Base-by-base conservation (phyloP, 2,888 invertebrate species). In the Stegana nigrithorax region DNA sequence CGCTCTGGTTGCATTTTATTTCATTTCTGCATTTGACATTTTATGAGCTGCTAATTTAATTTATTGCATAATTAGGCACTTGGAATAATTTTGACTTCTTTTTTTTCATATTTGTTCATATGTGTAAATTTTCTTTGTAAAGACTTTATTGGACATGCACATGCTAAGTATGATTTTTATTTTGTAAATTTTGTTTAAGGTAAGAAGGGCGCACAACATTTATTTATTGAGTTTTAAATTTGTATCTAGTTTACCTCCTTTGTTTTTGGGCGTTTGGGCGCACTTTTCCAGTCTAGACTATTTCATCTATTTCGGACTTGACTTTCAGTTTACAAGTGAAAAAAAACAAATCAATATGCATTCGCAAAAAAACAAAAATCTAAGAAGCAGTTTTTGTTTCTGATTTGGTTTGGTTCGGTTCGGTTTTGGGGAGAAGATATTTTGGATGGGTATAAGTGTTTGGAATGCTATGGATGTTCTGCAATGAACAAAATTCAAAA, bases 31-130 rank as follows among this genome's bases (percentile, higher is more conserved):
- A 67, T 75, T 74, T 78, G 76, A 69, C 71, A 65, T 64, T 79
- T 79, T 75, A 77, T 64, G 79, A 75, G 75, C 76, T 77, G 76
- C 75, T 77, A 77, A 77, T 78, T 78, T 70, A 69, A 76, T 65
- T 68, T 63, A 64, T 64, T 65, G 69, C 69, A 73, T 68, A 67
- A 64, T 66, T 67, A 60, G 74, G 67, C 62, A 66, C 62, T 50
- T 25, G 59, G 64, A 62, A 39, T 62, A 65, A 66, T 65, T 65
- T 63, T 59, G 53, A 45, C 47, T n/a, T n/a, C 8, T n/a, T n/a
- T 42, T 21, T 17, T 5, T 44, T 17, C 44, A 23, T 59, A 23
- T 53, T 56, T 51, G 50, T 63, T 64, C 62, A 58, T 66, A 66
- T 51, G 45, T 59, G 59, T 57, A 58, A 56, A 17, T 32, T 36